These are phyloP conservation scores for Auanema freiburgensis DNA, from an alignment of 2,888 invertebrate genomes.

Conservation along the genomic window DNA sequence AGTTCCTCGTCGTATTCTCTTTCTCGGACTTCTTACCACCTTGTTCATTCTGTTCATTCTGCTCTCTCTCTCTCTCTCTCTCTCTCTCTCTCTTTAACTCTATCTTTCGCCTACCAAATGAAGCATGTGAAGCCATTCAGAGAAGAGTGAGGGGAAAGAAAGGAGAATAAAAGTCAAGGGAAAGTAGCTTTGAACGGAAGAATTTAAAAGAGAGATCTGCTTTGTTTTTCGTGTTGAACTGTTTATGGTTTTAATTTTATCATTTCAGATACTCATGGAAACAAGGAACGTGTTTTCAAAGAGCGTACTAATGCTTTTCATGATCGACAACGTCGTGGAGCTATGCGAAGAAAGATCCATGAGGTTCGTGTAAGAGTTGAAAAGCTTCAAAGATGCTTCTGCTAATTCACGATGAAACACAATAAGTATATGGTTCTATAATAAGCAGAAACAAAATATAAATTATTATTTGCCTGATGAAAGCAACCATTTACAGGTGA, in stretches of 20 bases:
- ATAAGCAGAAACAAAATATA: neutral
- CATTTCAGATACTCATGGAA: conserved; percentile 23
- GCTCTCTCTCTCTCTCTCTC: neutral
- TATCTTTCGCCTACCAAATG: neutral
- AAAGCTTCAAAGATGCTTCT: neutral
- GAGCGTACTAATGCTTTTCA: conserved; percentile 86
- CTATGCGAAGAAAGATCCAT: conserved; percentile 95
- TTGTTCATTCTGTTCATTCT: neutral
- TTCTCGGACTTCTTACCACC: neutral
- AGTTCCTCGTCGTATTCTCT: conserved; percentile 2
- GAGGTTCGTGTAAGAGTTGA: conserved; percentile 34
- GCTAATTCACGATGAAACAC: too few relatives aligned
- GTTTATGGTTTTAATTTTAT: conserved; percentile 4
- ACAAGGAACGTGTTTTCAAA: conserved; percentile 81
- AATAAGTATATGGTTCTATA: too few relatives aligned
- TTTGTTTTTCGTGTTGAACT: too few relatives aligned
- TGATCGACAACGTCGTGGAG: conserved; percentile 82
- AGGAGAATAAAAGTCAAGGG: too few relatives aligned
- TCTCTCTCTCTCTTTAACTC: neutral
- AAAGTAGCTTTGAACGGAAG: too few relatives aligned
- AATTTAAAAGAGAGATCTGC: too few relatives aligned
- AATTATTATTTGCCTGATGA: too few relatives aligned
- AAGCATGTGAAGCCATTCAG: too few relatives aligned
- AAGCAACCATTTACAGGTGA: conserved; percentile 73
- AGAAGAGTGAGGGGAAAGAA: too few relatives aligned